A percentile compares a stretch with the other conserved stretches of the same genome.
Conservation (phyloP, 2,888 invertebrate species). For the Nemotelus pantherinus region DNA sequence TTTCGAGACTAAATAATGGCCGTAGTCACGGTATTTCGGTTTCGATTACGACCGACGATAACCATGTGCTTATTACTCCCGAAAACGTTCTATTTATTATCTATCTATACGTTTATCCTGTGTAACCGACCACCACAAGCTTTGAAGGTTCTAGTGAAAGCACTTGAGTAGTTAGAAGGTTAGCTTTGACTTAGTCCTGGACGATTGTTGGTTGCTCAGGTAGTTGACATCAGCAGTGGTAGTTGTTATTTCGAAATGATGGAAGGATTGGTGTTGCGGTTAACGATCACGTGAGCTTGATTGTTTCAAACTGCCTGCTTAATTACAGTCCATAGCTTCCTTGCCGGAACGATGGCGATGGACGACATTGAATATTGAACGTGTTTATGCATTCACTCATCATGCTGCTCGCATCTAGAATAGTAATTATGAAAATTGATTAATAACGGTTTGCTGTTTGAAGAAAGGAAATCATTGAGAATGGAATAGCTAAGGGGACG, state of each 20-base stretch:
- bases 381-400: neutral
- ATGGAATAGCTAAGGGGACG: neutral
- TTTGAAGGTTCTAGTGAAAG: neutral
- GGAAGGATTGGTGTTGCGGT: neutral
- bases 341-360: constrained; percentile 34
- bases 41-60: constrained; percentile 16
- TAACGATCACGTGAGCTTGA: constrained; percentile 28
- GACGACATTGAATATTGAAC: constrained; percentile 4
- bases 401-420: constrained; percentile 28
- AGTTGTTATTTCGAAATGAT: no score
- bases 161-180: no score
- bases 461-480: neutral
- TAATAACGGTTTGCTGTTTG: neutral
- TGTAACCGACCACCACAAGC: neutral
- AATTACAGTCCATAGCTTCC: constrained; percentile 21
- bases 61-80: constrained; percentile 31
- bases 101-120: neutral
- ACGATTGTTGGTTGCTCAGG: neutral
- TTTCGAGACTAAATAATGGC: constrained; percentile 33
- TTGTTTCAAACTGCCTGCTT: constrained; percentile 16
- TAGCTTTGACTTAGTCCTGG: neutral
- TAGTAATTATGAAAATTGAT: constrained; percentile 40
- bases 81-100: constrained; percentile 25
- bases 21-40: constrained; percentile 16
- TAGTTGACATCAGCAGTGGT: neutral